Percentiles rank a stretch among this genome's conserved stretches.
Conservation (phyloP, 2,888 invertebrate species). For the Prosapia bicincta region DNA sequence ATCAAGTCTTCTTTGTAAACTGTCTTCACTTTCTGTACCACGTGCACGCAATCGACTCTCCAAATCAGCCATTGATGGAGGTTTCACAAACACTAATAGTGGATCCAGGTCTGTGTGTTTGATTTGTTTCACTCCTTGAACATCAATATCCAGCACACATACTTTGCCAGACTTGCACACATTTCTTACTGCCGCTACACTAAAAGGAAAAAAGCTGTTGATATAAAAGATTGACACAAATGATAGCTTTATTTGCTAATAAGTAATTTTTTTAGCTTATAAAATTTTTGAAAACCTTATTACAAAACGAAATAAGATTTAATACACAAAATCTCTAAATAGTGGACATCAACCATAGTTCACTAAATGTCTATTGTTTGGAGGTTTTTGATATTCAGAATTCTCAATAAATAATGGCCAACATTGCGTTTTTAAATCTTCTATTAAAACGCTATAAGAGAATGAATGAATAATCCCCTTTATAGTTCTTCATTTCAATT, state of each 20-base stretch:
- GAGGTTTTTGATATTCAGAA: too few relatives aligned
- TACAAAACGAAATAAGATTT: too few relatives aligned
- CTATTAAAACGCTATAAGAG: too few relatives aligned
- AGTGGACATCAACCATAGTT: too few relatives aligned
- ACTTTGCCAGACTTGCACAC: conserved; percentile 78
- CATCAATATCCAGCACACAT: conserved; percentile 84
- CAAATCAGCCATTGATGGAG: conserved; percentile 79
- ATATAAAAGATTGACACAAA: neutral
- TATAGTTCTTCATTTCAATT: too few relatives aligned
- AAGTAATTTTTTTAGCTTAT: too few relatives aligned
- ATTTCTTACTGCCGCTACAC: conserved; percentile 79
- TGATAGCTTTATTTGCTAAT: neutral
- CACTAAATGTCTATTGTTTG: too few relatives aligned
- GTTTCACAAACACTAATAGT: conserved; percentile 82
- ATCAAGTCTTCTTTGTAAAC: conserved; percentile 70
- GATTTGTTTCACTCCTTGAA: conserved; percentile 91
- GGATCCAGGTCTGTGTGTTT: conserved; percentile 66
- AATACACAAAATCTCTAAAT: too few relatives aligned
- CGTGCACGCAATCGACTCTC: conserved; percentile 70
- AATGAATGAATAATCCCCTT: too few relatives aligned
- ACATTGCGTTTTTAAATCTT: too few relatives aligned
- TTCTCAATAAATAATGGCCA: too few relatives aligned
- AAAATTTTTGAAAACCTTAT: too few relatives aligned
- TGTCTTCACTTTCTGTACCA: conserved; percentile 89
- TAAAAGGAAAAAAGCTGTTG: conserved; percentile 44